Evolutionary conservation across 2,888 invertebrate genomes (phyloP).

Genomic region (Campopleginae sp.): DNA sequence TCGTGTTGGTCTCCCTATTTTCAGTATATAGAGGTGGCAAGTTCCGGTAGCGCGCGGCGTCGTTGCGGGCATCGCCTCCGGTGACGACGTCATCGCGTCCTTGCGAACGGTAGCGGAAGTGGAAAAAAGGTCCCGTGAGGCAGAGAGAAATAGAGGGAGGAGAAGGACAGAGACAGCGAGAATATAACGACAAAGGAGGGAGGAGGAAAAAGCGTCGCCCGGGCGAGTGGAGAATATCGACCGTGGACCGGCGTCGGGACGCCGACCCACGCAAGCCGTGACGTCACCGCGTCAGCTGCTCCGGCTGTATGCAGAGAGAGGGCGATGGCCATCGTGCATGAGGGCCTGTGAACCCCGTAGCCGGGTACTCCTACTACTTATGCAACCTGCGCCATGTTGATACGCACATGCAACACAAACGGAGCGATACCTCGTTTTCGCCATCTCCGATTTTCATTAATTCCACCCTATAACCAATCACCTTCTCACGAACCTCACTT

Average conservation of each 20-base stretch:
- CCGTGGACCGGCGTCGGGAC: slow-evolving; percentile 79
- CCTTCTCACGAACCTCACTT: not conserved
- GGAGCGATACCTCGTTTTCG: slow-evolving; percentile 1
- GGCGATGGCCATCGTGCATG: slow-evolving; percentile 71
- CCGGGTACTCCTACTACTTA: slow-evolving; percentile 63
- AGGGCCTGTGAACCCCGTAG: slow-evolving; percentile 72
- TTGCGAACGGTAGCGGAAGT: slow-evolving; percentile 54
- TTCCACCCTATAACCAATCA: not conserved
- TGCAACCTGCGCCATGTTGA: slow-evolving; percentile 54
- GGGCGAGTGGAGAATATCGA: slow-evolving; percentile 81
- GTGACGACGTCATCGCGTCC: slow-evolving; percentile 75
- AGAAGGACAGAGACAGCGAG: slow-evolving; percentile 32
- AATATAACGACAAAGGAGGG: slow-evolving; percentile 61
- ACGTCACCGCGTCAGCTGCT: slow-evolving; percentile 83
- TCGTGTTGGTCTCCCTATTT: slow-evolving; percentile 32
- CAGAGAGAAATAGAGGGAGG: not conserved
- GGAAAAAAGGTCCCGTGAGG: slow-evolving; percentile 53
- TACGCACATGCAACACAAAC: slow-evolving; percentile 13
- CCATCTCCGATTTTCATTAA: slow-evolving; percentile 17
- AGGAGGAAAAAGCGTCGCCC: slow-evolving; percentile 75
- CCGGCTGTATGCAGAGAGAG: slow-evolving; percentile 69
- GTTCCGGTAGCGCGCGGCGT: slow-evolving; percentile 65
- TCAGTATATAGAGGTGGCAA: slow-evolving; percentile 54
- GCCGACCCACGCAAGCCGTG: slow-evolving; percentile 80
- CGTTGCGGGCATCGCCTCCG: slow-evolving; percentile 68